Evolutionary conservation across 1,140 invertebrate genomes (phyloP), one percentile per base, ranked within the genome.

Genomic region (Pentalonia nigronervosa): DNA sequence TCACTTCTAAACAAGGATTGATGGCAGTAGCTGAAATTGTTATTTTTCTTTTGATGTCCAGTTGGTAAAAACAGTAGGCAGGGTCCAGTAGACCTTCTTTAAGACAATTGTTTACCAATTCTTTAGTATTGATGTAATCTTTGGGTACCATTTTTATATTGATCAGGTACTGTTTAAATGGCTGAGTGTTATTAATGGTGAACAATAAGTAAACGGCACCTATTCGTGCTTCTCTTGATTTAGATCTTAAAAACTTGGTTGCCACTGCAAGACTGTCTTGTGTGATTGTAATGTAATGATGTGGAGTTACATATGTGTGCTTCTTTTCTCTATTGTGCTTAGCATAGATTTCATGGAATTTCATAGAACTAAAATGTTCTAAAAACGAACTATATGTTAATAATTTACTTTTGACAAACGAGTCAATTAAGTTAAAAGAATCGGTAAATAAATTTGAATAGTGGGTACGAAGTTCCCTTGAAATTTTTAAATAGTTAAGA

Each of bases 141-240:
- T 41, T 14, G 1, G 36, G 48, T 25, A 21, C 25, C 81, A 93
- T 56, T 56, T 93, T 93, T 21, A 93, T 47, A n/a, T 93, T 47
- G 1, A 93, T 11, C 6, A 23, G 23, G 21, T 93, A 93, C 1
- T 9, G 9, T n/a, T 86, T 45, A 36, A 93, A 45, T 14, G 91
- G 91, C 6, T 93, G 91, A 20, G 91, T 86, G 9, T 21, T 56
- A 1, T 86, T 9, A 0, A 93, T 7, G 2, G 81, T 86, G 11
- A 60, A 93, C n/a, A 93, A n/a, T 9, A 93, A 56, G 17, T 93
- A 93, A 84, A 93, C 21, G 30, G 91, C 81, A 25, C 91, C 91
- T 14, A 93, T 86, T 17, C 91, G 76, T 25, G 81, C 91, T 36
- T 86, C 17, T 56, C 9, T 84, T 11, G 76, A 93, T n/a, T 50